Percentiles rank a stretch among this genome's conserved stretches.
Conservation (phyloP, 2,797 vertebrate genomes). For the Picus viridis region DNA sequence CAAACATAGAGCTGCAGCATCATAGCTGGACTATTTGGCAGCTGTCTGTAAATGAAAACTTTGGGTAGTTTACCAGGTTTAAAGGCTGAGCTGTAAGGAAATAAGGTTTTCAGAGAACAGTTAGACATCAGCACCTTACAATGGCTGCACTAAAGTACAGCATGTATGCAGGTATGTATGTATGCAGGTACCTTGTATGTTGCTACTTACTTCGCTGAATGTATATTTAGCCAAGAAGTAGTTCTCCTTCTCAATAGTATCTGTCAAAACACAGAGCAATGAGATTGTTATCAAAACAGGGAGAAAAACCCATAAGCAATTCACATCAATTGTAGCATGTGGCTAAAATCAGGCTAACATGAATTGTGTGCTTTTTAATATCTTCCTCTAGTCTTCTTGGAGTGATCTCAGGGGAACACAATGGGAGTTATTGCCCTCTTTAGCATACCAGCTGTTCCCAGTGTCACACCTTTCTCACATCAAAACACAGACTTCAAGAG, state of each 20-base stretch:
- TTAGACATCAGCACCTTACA: neutral
- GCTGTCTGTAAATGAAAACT: neutral
- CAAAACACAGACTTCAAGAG: neutral
- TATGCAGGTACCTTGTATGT: neutral
- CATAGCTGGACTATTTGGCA: neutral
- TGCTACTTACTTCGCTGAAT: conserved; percentile 59
- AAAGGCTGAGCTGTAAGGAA: neutral
- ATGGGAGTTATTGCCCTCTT: neutral
- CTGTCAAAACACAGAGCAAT: conserved; percentile 59
- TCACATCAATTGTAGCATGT: neutral
- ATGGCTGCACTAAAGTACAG: neutral
- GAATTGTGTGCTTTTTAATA: neutral
- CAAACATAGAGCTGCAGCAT: neutral
- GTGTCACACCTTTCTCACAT: neutral
- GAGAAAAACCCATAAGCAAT: neutral
- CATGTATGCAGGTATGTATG: neutral
- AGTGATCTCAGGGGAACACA: neutral
- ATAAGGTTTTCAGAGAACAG: neutral
- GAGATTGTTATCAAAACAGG: neutral
- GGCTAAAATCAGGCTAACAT: neutral
- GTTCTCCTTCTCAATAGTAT: conserved; percentile 21
- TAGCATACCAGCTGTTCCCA: neutral
- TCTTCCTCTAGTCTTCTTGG: neutral
- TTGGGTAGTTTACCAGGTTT: neutral
- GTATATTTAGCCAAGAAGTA: conserved; percentile 65